Base-by-base conservation (phyloP, 2,888 invertebrate genomes). In the Phaedon cochleariae region DNA sequence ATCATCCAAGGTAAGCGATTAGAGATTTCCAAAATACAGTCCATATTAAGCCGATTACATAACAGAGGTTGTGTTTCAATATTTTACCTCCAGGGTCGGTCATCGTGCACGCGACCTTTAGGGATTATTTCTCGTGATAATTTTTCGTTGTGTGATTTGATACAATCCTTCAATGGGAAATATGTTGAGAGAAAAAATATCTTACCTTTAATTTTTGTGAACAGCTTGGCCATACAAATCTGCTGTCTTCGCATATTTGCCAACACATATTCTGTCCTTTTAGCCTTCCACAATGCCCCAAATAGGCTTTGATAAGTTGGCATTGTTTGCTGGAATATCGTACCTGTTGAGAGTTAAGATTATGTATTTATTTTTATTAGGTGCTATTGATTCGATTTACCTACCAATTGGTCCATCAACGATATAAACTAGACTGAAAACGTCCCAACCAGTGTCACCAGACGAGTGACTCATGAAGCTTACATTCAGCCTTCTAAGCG, bases 271-370 rank as follows among this genome's bases (percentile, higher is more conserved):
- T 96, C 95, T 88, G 95, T 95, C 71, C 96, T 87, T 81, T 96
- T 96, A 57, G 94, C 91, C 73, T 94, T 88, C 95, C 96, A 96
- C 72, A 96, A 86, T 72, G 94, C 92, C 77, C 93, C 91, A 85
- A 96, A 96, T 29, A 96, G 88, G 70, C 91, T 89, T 72, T 94
- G 89, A 84, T 96, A 96, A 21, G 89, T 90, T 75, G 92, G 90
- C 79, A 91, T 87, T 21, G 89, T 88, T 5, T 90, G 90, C 74
- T 90, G 89, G 80, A 91, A 88, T 84, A 95, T 90, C 34, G 95
- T 95, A 79, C 41, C 41, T 41, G 41, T 41, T 34, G 41, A 15
- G 3, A 41, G 3, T 15, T 10, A 10, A n/a, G n/a, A n/a, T 26
- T 26, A 26, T 5, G 26, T 26, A 26, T 26, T 26, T 26, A 26